Conservation (phyloP, 2,113 vertebrate species). For the Desmodus rotundus region DNA sequence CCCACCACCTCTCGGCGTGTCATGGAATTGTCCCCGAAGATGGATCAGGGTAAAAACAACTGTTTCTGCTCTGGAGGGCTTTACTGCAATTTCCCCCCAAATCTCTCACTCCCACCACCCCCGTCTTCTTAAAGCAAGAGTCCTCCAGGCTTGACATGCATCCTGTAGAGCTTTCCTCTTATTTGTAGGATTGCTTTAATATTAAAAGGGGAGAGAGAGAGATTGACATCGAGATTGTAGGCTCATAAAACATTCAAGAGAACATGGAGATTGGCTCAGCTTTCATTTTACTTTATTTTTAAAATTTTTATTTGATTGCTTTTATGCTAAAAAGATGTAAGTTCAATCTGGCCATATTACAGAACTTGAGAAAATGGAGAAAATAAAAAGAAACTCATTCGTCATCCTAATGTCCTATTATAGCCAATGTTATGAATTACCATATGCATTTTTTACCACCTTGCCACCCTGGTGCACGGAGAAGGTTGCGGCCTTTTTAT, state of each 20-base stretch:
- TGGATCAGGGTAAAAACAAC: background rate
- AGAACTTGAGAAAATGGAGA: conserved; percentile 45
- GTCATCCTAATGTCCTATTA: conserved; percentile 35
- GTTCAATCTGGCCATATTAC: conserved; percentile 43
- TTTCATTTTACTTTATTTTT: conserved; percentile 68
- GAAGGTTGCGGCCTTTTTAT: conserved; percentile 25
- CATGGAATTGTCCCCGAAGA: background rate
- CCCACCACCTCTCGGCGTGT: background rate
- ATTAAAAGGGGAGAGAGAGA: conserved; percentile 60
- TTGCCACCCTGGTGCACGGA: conserved; percentile 6
- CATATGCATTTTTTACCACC: conserved; percentile 36
- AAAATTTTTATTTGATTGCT: conserved; percentile 70
- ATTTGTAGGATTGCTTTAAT: conserved; percentile 56
- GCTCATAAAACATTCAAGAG: conserved; percentile 69
- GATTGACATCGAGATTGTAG: conserved; percentile 62
- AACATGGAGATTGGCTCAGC: conserved; percentile 58
- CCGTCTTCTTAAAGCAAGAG: background rate
- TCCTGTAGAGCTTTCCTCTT: background rate
- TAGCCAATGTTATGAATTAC: conserved; percentile 39
- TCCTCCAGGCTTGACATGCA: background rate
- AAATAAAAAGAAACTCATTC: conserved; percentile 42
- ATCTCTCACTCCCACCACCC: background rate
- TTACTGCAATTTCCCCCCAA: background rate
- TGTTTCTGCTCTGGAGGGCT: background rate
- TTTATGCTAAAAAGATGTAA: conserved; percentile 62